Percentiles rank a stretch among this genome's conserved stretches.
Conservation (phyloP, 1,140 invertebrate species). For the Drosophila setifemur region DNA sequence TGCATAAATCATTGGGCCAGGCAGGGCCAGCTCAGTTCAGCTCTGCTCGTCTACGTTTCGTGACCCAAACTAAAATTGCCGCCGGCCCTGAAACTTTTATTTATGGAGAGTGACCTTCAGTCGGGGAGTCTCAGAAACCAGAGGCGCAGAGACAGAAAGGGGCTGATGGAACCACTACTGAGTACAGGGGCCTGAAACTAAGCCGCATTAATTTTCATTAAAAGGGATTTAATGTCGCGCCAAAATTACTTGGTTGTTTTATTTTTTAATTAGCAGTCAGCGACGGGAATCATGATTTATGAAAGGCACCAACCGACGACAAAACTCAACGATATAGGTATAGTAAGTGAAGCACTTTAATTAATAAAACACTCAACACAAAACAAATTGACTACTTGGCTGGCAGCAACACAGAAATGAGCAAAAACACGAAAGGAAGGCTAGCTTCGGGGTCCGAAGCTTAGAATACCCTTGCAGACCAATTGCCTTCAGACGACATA, state of each 20-base stretch:
- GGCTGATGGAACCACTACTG: background rate
- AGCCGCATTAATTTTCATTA: conserved; percentile 78
- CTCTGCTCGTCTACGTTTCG: conserved; percentile 33
- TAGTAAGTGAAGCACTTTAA: conserved; percentile 67
- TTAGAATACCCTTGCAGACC: too few species aligned
- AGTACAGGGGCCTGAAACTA: conserved; percentile 22
- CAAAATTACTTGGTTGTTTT: conserved; percentile 72
- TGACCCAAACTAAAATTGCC: conserved; percentile 39
- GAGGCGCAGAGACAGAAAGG: background rate
- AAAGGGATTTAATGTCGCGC: conserved; percentile 72
- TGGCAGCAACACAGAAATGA: conserved; percentile 30
- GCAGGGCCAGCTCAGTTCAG: too few species aligned
- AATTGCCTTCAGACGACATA: too few species aligned
- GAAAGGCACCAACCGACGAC: conserved; percentile 42
- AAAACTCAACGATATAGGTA: conserved; percentile 20
- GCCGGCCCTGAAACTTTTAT: conserved; percentile 58
- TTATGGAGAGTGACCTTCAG: conserved; percentile 51
- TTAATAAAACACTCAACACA: conserved; percentile 74
- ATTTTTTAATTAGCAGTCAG: conserved; percentile 71
- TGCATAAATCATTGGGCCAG: conserved; percentile 68
- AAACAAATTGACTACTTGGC: conserved; percentile 72
- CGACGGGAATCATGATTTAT: conserved; percentile 60
- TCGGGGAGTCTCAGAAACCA: background rate
- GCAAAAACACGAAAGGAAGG: conserved; percentile 6
- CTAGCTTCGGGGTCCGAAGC: too few species aligned